These are phyloP conservation scores for Mongoloraphidia duomilia DNA, from an alignment of 2,888 invertebrate species.

Conservation along the genomic window DNA sequence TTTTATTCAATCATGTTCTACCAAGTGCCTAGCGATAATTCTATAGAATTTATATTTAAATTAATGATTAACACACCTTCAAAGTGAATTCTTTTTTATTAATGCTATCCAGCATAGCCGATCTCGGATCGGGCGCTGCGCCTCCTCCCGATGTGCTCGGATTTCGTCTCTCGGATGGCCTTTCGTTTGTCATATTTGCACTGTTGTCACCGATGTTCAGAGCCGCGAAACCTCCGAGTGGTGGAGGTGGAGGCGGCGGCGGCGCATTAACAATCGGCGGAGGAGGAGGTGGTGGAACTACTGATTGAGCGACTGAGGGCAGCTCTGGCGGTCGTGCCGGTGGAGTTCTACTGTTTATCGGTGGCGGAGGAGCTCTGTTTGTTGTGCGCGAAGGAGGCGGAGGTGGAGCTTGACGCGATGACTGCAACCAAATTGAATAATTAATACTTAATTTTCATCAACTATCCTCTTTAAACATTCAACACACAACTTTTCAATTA, in stretches of 20 bases:
- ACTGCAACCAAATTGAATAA: constrained; percentile 1
- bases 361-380: constrained; percentile 19
- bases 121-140: constrained; percentile 37
- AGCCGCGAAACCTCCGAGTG: no score
- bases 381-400: constrained; percentile 19
- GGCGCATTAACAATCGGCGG: neutral
- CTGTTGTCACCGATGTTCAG: no score
- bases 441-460: no score
- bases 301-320: constrained; percentile 16
- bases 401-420: constrained; percentile 11
- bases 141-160: no score
- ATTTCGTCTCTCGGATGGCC: no score
- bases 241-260: neutral
- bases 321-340: constrained; percentile 12
- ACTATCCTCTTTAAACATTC: no score
- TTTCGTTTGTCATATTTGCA: no score
- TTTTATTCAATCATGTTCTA: no score
- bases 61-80: constrained; percentile 36
- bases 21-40: no score
- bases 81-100: constrained; percentile 54
- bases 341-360: constrained; percentile 14
- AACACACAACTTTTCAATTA: no score
- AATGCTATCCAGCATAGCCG: constrained; percentile 76
- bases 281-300: constrained; percentile 8
- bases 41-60: neutral